phyloP scores from a whole-genome alignment of 2,888 invertebrate genomes.

The Andricus quercusramuli region DNA sequence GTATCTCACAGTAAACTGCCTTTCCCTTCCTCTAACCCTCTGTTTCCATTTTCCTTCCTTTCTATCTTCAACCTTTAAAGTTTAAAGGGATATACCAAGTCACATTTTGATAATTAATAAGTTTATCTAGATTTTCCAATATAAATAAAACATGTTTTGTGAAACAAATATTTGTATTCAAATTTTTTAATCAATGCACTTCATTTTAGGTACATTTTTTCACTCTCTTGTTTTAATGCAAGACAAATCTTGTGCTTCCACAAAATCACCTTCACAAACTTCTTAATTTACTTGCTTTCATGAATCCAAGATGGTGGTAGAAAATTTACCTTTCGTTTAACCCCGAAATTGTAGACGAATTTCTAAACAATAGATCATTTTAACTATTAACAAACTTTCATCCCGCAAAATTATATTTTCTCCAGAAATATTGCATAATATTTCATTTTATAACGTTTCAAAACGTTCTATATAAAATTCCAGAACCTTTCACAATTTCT shows the following conservation, averaged over 20 bases:
- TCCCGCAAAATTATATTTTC: too few species aligned
- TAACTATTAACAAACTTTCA: too few species aligned
- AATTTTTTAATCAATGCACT: neutral
- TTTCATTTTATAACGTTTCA: too few species aligned
- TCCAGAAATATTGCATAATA: too few species aligned
- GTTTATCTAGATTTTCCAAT: neutral
- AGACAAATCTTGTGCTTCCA: neutral
- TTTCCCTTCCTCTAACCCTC: neutral
- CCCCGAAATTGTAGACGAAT: neutral
- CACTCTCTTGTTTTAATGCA: neutral
- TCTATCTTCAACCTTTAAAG: slow-evolving; percentile 20
- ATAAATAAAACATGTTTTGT: neutral
- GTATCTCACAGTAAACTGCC: slow-evolving; percentile 2
- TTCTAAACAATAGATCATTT: too few species aligned
- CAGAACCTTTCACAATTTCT: too few species aligned
- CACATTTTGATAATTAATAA: neutral
- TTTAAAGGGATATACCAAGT: neutral
- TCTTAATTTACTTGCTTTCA: neutral
- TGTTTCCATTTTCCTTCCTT: slow-evolving; percentile 23
- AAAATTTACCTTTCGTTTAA: slow-evolving; percentile 1
- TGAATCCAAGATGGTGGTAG: neutral
- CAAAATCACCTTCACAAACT: slow-evolving; percentile 1
- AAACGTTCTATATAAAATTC: too few species aligned
- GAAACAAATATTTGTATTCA: neutral
- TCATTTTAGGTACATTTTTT: neutral